A percentile compares a stretch with the other conserved stretches of the same genome.
Conservation (phyloP, 2,888 invertebrate genomes). For the Drepana falcataria region DNA sequence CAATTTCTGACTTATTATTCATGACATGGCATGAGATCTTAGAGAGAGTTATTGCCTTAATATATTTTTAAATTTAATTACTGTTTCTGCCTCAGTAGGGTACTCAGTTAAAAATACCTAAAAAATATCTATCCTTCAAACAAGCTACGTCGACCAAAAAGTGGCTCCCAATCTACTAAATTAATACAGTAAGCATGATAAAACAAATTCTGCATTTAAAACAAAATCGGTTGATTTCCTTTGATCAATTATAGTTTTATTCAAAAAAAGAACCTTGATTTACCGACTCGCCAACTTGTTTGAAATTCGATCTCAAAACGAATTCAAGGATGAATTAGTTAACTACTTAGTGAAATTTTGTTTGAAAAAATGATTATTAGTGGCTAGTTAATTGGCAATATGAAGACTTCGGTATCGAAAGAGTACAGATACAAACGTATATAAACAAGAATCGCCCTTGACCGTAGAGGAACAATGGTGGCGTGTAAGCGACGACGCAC, state of each 20-base stretch:
- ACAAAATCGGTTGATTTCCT: background rate
- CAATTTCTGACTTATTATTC: too few relatives aligned
- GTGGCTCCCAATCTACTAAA: too few relatives aligned
- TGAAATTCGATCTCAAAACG: slow-evolving; percentile 12
- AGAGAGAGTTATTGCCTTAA: too few relatives aligned
- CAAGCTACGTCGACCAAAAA: too few relatives aligned
- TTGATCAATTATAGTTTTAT: slow-evolving; percentile 13
- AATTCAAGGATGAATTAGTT: slow-evolving; percentile 17
- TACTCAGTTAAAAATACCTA: too few relatives aligned
- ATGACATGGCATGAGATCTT: too few relatives aligned
- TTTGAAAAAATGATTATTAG: slow-evolving; percentile 9
- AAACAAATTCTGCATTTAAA: too few relatives aligned
- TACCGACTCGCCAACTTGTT: slow-evolving; percentile 11
- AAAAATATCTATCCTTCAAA: too few relatives aligned
- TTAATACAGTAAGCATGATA: too few relatives aligned
- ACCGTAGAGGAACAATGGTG: slow-evolving; percentile 48
- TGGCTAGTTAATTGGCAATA: background rate
- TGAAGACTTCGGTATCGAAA: too few relatives aligned
- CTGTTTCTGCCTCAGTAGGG: too few relatives aligned
- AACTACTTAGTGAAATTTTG: slow-evolving; percentile 13
- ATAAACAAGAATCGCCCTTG: slow-evolving; percentile 33
- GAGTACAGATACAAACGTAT: background rate
- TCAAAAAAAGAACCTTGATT: slow-evolving; percentile 18
- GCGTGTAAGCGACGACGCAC: slow-evolving; percentile 31
- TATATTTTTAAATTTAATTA: too few relatives aligned